Conservation (phyloP, 2,113 vertebrate genomes). For the Sceloporus tristichus region DNA sequence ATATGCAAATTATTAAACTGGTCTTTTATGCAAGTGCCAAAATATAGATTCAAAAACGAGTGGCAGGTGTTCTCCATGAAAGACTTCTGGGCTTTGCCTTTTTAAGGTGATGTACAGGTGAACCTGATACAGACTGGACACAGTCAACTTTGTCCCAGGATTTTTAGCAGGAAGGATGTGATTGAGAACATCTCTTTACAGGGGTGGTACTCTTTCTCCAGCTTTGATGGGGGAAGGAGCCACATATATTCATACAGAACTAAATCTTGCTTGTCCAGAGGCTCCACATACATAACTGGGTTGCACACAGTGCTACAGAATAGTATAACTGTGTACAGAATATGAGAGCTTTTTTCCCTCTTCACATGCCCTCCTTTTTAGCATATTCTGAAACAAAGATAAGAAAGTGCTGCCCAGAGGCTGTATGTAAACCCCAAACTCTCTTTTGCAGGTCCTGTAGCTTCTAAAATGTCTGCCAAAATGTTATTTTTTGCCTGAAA, state of each 20-base stretch:
- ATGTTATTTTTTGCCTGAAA: too few species aligned
- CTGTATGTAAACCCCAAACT: too few species aligned
- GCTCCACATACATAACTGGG: too few species aligned
- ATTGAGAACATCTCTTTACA: not conserved
- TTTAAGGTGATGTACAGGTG: not conserved
- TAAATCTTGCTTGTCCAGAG: not conserved
- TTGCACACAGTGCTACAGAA: too few species aligned
- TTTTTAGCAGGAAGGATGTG: not conserved
- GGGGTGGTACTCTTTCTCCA: too few species aligned
- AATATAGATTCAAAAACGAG: not conserved
- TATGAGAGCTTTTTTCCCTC: too few species aligned
- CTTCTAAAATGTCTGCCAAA: too few species aligned
- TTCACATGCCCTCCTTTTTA: too few species aligned
- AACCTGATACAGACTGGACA: not conserved
- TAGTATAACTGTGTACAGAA: too few species aligned
- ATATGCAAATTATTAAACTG: slow-evolving; percentile 25
- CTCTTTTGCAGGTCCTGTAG: too few species aligned
- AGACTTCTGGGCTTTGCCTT: not conserved
- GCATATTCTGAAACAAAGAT: too few species aligned
- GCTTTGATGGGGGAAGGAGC: not conserved
- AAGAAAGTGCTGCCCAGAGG: too few species aligned
- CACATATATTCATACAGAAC: not conserved
- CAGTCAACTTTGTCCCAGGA: not conserved
- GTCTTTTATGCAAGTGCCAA: not conserved
- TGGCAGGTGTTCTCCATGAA: not conserved